Percentiles rank a stretch among this genome's conserved stretches.
These are phyloP conservation scores for Cylindroiulus punctatus DNA, from an alignment of 2,888 invertebrate genomes.

Conservation along the genomic window DNA sequence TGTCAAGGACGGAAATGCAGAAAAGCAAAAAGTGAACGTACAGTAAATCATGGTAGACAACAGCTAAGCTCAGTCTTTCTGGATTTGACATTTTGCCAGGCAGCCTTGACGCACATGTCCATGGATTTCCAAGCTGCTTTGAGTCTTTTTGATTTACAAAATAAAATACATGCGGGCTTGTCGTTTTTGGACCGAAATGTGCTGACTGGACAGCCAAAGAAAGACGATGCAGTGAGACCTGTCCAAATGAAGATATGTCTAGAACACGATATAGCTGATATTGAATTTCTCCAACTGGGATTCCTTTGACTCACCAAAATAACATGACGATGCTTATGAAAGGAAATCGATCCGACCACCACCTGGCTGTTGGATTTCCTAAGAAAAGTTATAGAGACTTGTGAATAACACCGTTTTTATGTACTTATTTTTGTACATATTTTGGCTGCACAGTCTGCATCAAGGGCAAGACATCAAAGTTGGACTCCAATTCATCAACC, in stretches of 20 bases:
- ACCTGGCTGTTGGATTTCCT: background rate
- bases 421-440: no score
- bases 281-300: background rate
- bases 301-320: background rate
- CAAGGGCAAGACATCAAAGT: no score
- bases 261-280: background rate
- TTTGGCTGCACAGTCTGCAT: no score
- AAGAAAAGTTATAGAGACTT: no score
- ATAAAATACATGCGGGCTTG: background rate
- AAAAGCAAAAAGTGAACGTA: background rate
- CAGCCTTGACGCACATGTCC: background rate
- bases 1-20: background rate
- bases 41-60: background rate
- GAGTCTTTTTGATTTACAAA: background rate
- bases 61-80: background rate
- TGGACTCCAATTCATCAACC: no score
- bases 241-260: background rate
- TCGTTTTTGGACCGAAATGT: background rate
- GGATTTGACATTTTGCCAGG: background rate
- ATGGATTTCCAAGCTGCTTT: background rate
- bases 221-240: background rate
- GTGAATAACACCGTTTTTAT: no score
- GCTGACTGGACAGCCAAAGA: background rate
- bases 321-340: no score
- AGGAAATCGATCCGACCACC: background rate